Percentiles rank a stretch among this genome's conserved stretches.
Evolutionary conservation across 1,140 invertebrate species (phyloP).

Genomic region (Radopholus similis): DNA sequence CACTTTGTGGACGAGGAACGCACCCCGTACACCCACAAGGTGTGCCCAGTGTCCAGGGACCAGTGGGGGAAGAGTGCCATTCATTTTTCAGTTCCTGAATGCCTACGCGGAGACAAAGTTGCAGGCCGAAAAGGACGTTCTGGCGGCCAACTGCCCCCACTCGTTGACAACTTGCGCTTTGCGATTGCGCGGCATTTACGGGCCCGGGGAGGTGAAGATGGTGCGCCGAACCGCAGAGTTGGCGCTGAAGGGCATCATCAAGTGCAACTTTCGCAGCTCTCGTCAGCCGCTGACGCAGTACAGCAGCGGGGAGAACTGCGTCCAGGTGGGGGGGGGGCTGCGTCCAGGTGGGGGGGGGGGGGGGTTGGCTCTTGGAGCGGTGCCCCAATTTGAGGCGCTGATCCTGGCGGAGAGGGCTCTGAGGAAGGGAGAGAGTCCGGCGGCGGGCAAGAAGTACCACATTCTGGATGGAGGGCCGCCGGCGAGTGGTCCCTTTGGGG

Average conservation of each 20-base stretch:
- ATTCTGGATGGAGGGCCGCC: slow-evolving; percentile 40
- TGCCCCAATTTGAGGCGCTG: slow-evolving; percentile 23
- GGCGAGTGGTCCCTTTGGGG: too few species aligned
- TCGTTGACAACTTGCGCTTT: slow-evolving; percentile 30
- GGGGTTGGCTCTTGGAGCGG: too few species aligned
- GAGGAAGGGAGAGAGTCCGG: slow-evolving; percentile 24
- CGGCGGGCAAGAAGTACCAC: slow-evolving; percentile 37
- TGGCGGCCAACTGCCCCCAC: slow-evolving; percentile 21
- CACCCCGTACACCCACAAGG: slow-evolving; percentile 27
- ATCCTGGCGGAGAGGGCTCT: slow-evolving; percentile 43
- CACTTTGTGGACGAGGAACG: slow-evolving; percentile 32
- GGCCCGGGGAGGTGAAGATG: slow-evolving; percentile 39
- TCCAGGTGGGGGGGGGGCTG: slow-evolving; percentile 4
- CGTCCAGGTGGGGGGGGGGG: too few species aligned
- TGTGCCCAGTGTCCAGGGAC: too few species aligned
- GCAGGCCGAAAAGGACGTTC: slow-evolving; percentile 32
- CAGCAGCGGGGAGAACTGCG: slow-evolving; percentile 39
- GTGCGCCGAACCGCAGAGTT: too few species aligned
- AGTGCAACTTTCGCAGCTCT: slow-evolving; percentile 32
- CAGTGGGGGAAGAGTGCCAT: too few species aligned
- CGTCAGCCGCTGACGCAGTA: slow-evolving; percentile 37
- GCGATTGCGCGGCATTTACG: slow-evolving; percentile 43
- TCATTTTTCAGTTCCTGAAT: slow-evolving; percentile 28
- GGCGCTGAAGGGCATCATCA: slow-evolving; percentile 11
- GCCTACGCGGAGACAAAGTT: slow-evolving; percentile 41